Conservation (phyloP, 1,140 invertebrate species). For the Artemia franciscana region DNA sequence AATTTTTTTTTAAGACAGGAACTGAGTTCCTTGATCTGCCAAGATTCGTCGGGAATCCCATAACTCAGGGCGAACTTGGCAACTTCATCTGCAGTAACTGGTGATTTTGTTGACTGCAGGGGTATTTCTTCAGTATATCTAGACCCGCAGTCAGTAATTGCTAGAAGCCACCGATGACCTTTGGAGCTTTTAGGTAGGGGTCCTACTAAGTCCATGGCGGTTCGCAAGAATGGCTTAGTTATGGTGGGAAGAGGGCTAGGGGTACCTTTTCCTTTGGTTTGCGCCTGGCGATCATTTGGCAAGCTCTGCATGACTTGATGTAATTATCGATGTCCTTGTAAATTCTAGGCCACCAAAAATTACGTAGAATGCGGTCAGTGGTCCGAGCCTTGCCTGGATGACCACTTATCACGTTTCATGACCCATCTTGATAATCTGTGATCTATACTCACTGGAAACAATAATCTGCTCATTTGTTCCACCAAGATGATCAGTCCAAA, state of each 20-base stretch:
- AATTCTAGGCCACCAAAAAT: background rate
- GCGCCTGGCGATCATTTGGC: background rate
- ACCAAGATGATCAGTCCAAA: background rate
- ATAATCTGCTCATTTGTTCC: background rate
- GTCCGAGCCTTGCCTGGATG: background rate
- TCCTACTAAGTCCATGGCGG: background rate
- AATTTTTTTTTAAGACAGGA: conserved; percentile 9
- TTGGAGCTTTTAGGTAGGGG: background rate
- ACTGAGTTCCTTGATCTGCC: conserved; percentile 11
- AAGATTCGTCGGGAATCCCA: conserved; percentile 12
- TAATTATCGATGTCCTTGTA: background rate
- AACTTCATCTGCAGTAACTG: background rate
- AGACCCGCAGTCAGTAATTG: background rate
- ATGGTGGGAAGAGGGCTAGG: background rate
- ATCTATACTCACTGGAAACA: background rate
- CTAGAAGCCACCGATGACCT: background rate
- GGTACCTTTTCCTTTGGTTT: background rate
- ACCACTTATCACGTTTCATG: background rate
- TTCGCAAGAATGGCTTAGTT: background rate
- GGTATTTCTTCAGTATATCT: conserved; percentile 1
- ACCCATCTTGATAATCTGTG: background rate
- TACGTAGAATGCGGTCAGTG: background rate
- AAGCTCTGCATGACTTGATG: background rate
- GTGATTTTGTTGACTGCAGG: background rate
- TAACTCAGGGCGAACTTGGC: conserved; percentile 2